These are phyloP conservation scores for Xiphorhynchus erythropygius DNA, from an alignment of 2,797 vertebrate genomes.

Conservation along the genomic window DNA sequence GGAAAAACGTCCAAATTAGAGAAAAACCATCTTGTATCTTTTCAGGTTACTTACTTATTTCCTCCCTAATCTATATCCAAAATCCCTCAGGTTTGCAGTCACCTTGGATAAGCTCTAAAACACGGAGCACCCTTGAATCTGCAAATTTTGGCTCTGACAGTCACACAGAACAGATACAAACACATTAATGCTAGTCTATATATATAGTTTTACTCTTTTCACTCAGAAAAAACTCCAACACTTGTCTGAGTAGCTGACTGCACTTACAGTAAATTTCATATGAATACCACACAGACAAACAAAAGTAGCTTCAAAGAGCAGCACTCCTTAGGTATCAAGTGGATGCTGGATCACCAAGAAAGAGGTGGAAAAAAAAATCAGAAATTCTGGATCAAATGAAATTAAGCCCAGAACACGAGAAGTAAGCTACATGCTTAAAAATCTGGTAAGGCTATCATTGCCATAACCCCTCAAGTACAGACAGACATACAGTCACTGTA, in stretches of 20 bases:
- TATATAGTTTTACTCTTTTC: neutral
- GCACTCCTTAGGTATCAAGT: neutral
- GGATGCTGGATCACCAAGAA: neutral
- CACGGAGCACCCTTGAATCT: fast-evolving
- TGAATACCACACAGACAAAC: neutral
- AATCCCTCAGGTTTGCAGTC: neutral
- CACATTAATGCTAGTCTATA: neutral
- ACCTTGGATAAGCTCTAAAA: neutral
- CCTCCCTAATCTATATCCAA: neutral
- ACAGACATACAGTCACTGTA: neutral
- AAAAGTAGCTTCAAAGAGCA: neutral
- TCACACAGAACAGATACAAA: neutral
- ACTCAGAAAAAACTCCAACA: neutral
- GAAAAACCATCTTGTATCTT: neutral
- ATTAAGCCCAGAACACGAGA: neutral
- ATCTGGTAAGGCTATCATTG: neutral
- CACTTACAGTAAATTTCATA: neutral
- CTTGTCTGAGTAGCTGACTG: neutral
- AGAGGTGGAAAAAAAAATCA: neutral
- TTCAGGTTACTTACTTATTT: neutral
- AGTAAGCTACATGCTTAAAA: neutral
- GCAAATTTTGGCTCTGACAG: neutral
- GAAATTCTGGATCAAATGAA: neutral
- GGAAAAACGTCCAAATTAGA: neutral
- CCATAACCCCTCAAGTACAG: neutral